These are phyloP conservation scores for Ariolimax columbianus DNA, from an alignment of 2,888 invertebrate species.

Conservation along the genomic window DNA sequence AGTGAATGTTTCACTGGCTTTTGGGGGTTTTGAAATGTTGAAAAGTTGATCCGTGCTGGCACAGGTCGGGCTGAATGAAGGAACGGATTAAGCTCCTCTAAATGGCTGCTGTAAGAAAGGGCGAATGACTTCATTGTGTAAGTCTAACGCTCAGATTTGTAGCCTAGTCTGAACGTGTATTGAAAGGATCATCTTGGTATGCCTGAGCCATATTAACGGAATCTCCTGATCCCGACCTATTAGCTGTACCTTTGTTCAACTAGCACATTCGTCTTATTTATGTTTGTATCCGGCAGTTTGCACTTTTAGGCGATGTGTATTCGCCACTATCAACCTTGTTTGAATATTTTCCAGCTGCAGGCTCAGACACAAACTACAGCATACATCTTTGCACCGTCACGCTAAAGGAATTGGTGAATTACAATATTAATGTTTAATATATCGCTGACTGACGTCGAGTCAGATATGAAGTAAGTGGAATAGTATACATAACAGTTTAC, in stretches of 20 bases:
- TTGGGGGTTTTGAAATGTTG: slow-evolving; percentile 6
- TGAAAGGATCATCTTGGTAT: not conserved
- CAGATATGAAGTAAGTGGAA: too few relatives aligned
- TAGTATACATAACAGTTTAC: too few relatives aligned
- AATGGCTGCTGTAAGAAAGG: not conserved
- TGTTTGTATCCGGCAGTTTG: too few relatives aligned
- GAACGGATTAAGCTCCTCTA: slow-evolving; percentile 5
- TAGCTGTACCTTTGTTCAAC: not conserved
- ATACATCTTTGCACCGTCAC: too few relatives aligned
- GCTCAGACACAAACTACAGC: too few relatives aligned
- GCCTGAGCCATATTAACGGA: not conserved
- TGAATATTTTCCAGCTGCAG: too few relatives aligned
- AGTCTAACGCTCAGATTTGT: not conserved
- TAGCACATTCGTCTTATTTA: too few relatives aligned
- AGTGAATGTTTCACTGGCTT: not conserved
- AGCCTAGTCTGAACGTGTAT: not conserved
- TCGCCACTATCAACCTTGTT: too few relatives aligned
- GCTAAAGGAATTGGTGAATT: too few relatives aligned
- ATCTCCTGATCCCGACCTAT: not conserved
- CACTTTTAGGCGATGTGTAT: too few relatives aligned
- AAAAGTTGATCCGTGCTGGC: slow-evolving; percentile 14
- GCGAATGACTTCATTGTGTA: not conserved
- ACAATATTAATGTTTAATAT: too few relatives aligned
- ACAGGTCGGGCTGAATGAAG: not conserved
- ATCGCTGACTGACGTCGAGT: too few relatives aligned